Conservation (phyloP, 1,140 invertebrate genomes). For the Chymomyza costata region DNA sequence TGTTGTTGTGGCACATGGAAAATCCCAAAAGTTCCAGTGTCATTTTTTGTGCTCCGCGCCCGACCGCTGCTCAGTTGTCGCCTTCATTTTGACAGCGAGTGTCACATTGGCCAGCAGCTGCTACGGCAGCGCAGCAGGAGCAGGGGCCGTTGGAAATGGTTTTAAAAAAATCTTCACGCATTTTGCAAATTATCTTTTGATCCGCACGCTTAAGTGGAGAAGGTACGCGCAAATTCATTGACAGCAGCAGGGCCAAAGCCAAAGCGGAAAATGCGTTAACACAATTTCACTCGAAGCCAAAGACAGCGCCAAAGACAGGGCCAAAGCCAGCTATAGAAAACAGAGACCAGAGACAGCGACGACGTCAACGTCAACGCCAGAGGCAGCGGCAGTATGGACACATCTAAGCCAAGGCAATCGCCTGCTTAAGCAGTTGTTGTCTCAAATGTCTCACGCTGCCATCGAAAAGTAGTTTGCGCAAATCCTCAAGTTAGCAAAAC, state of each 20-base stretch:
- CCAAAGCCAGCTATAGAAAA: no score
- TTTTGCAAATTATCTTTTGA: conserved; percentile 75
- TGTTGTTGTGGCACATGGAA: conserved; percentile 27
- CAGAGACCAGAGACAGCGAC: no score
- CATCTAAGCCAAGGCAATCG: conserved; percentile 63
- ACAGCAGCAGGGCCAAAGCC: no score
- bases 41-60: conserved; percentile 45
- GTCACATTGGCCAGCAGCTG: conserved; percentile 44
- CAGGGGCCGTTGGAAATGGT: conserved; percentile 14
- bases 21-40: conserved; percentile 70
- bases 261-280: conserved; percentile 58
- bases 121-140: conserved; percentile 16
- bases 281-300: conserved; percentile 47
- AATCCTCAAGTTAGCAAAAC: conserved; percentile 73
- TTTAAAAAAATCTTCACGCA: conserved; percentile 72
- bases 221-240: conserved; percentile 11
- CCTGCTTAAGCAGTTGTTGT: conserved; percentile 68
- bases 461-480: conserved; percentile 74
- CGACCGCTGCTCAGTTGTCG: conserved; percentile 30
- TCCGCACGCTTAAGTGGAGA: conserved; percentile 57
- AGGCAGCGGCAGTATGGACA: no score
- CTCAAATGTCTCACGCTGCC: conserved; percentile 44
- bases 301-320: conserved; percentile 13
- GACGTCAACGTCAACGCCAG: no score
- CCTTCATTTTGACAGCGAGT: conserved; percentile 62